Evolutionary conservation across 2,888 invertebrate genomes (phyloP).

Genomic region (Tenthredo notha): DNA sequence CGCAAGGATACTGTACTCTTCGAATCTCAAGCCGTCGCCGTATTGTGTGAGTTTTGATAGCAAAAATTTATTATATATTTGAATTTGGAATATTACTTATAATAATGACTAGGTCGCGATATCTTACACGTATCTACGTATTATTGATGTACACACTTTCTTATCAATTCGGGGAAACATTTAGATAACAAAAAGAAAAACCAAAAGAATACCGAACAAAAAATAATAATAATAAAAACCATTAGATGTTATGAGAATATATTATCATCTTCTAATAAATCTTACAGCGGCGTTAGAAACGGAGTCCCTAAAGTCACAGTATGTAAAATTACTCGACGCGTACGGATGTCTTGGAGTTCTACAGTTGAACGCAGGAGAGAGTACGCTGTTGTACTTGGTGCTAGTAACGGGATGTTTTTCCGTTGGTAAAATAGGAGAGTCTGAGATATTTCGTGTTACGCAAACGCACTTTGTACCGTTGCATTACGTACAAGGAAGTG

Average conservation of each 20-base stretch:
- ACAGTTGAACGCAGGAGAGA: constrained; percentile 91
- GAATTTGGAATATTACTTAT: not conserved
- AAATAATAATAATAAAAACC: not conserved
- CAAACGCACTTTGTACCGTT: constrained; percentile 95
- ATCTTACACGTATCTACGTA: too few species aligned
- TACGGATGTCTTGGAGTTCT: constrained; percentile 98
- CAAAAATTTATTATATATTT: too few species aligned
- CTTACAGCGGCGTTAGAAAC: constrained; percentile 89
- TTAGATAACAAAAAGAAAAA: not conserved
- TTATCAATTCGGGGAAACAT: not conserved
- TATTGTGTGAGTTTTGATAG: constrained; percentile 88
- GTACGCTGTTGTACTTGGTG: constrained; percentile 92
- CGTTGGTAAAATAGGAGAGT: constrained; percentile 96
- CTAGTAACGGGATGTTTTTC: constrained; percentile 98
- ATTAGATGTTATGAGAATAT: too few species aligned
- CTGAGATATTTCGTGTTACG: constrained; percentile 96
- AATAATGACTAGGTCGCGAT: not conserved
- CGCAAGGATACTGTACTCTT: constrained; percentile 93
- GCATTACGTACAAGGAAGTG: constrained; percentile 84
- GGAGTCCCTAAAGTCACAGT: constrained; percentile 93
- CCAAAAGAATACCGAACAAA: too few species aligned
- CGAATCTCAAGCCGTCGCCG: constrained; percentile 95
- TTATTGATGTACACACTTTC: not conserved
- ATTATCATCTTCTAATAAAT: not conserved
- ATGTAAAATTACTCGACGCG: constrained; percentile 94